phyloP scores from a whole-genome alignment of 2,888 invertebrate genomes.

The Lasioglossum villosulum region DNA sequence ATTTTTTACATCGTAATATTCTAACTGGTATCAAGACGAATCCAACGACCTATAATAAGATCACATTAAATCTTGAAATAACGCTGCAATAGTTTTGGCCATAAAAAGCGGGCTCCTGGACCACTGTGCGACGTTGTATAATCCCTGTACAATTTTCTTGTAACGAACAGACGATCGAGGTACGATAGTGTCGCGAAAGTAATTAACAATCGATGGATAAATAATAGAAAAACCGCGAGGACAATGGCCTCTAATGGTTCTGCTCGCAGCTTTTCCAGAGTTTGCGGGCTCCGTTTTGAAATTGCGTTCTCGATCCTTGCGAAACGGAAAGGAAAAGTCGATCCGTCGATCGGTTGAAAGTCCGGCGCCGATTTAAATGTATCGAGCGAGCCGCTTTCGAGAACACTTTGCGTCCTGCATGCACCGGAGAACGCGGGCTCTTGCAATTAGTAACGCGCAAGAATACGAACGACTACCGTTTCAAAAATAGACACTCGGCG shows the following conservation, averaged over 20 bases:
- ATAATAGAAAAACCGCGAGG: not conserved
- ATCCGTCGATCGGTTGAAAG: not conserved
- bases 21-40: no score
- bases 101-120: no score
- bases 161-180: no score
- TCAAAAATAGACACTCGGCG: slow-evolving; percentile 31
- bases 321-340: not conserved
- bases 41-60: no score
- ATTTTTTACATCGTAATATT: no score
- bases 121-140: not conserved
- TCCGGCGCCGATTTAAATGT: not conserved
- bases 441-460: not conserved
- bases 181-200: no score
- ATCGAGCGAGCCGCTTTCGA: slow-evolving; percentile 29
- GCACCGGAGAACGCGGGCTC: not conserved
- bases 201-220: not conserved
- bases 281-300: not conserved
- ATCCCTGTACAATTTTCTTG: not conserved
- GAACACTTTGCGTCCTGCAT: slow-evolving; percentile 19
- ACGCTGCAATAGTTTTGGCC: no score
- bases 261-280: not conserved
- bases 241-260: not conserved
- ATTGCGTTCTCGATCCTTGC: not conserved
- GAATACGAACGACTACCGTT: not conserved
- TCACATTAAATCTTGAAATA: no score